Base-by-base conservation (phyloP, 2,113 vertebrate genomes). In the Silurus glanis region DNA sequence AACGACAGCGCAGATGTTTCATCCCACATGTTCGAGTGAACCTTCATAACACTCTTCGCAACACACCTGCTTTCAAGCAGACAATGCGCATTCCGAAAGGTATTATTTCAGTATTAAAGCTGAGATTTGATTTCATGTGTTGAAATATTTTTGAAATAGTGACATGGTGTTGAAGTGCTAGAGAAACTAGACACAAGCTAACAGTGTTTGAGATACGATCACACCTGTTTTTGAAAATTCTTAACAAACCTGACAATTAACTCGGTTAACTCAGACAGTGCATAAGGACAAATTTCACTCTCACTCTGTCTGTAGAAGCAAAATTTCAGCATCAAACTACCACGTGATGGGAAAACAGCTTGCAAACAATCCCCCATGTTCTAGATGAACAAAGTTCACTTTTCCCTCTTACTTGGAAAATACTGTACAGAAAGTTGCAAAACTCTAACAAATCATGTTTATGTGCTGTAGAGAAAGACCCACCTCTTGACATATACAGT, bases 1-100 rank as follows among this genome's bases (percentile, higher is more conserved):
- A 78, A 55, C 28, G 69, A n/a, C 71, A 25, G 69, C 23, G 71
- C 62, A 80, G 71, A 76, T 87, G 80, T 83, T 83, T 83, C 37
- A 78, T 37, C 80, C 62, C 25, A 55, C 23, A 5, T 79, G 58
- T n/a, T 76, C n/a, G 28, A 9, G 19, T 53, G n/a, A 55, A 62
- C 66, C 45, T 37, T 25, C 56, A 53, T 28, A 58, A 67, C 62
- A 19, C 55, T 17, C 28, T 19, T 58, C 51, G 4, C 17, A n/a
- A 58, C 80, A 23, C 59, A 58, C 25, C 17, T 74, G 66, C 66
- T 81, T 37, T 51, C 67, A 56, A 85, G 47, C 69, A 56, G 49
- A 55, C 61, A 45, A 10, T 5, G 25, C 6, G 75, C 72, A 37
- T 79, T 56, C 12, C 45, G 62, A 79, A 67, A 9, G 25, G 19